Percentiles rank a stretch among this genome's conserved stretches.
These are phyloP conservation scores for Serilophus lunatus DNA, from an alignment of 2,113 vertebrate genomes.

Conservation along the genomic window DNA sequence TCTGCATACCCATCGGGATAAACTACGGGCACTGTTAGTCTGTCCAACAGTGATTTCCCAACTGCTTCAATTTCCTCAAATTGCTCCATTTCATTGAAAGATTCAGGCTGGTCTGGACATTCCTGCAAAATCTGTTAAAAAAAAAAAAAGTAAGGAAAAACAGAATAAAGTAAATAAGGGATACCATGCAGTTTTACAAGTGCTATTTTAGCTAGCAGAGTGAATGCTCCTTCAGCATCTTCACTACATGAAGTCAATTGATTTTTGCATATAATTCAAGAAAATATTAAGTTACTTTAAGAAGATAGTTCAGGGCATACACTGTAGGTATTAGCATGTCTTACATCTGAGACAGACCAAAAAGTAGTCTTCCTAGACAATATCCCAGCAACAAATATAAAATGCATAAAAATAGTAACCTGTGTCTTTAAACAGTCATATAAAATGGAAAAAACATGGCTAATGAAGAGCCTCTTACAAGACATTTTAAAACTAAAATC, in stretches of 20 bases:
- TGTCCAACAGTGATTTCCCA: constrained; percentile 92
- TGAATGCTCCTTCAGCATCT: neutral
- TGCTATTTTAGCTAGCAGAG: neutral
- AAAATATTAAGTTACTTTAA: neutral
- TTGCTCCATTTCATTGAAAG: constrained; percentile 78
- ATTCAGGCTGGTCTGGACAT: constrained; percentile 79
- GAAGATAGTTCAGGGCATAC: neutral
- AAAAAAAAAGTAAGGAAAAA: constrained; percentile 2
- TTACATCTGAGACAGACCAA: neutral
- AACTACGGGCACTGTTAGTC: constrained; percentile 90
- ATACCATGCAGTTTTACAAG: neutral
- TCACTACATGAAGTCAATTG: neutral
- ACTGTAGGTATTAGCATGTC: neutral
- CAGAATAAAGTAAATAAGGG: neutral
- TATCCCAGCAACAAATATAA: neutral
- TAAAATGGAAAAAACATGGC: neutral
- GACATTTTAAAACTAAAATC: neutral
- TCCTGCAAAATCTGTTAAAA: constrained; percentile 85
- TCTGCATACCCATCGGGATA: constrained; percentile 93
- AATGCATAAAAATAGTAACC: neutral
- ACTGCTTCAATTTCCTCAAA: constrained; percentile 91
- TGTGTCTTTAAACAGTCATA: neutral
- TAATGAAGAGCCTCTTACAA: neutral
- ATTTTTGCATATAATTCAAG: too few species aligned
- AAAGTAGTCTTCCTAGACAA: neutral